A percentile compares a stretch with the other conserved stretches of the same genome.
phyloP scores from a whole-genome alignment of 2,888 invertebrate species.

The Hypomecis punctinalis region DNA sequence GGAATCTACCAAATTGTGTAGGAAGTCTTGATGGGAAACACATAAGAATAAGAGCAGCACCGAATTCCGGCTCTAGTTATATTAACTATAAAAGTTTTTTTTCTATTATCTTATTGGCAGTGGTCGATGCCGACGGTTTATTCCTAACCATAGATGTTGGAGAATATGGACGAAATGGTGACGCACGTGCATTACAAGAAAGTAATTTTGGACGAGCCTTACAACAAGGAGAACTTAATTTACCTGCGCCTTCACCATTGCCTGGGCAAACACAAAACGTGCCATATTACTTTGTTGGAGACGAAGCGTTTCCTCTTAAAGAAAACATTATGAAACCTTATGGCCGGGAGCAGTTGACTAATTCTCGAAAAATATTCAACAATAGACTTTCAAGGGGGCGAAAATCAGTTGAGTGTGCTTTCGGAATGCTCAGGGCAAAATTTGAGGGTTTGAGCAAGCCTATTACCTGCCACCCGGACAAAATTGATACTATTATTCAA shows the following conservation, averaged over 20 bases:
- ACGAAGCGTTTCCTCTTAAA: slow-evolving; percentile 15
- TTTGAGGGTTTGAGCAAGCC: slow-evolving; percentile 30
- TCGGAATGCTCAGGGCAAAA: slow-evolving; percentile 18
- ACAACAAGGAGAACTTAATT: slow-evolving; percentile 21
- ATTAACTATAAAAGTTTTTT: slow-evolving; percentile 44
- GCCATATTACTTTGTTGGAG: slow-evolving; percentile 16
- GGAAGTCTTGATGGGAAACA: slow-evolving; percentile 45
- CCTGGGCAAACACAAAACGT: slow-evolving; percentile 25
- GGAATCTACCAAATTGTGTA: slow-evolving; percentile 46
- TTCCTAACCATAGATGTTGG: slow-evolving; percentile 43
- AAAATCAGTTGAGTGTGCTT: slow-evolving; percentile 4
- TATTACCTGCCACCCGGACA: slow-evolving; percentile 4
- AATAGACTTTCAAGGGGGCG: slow-evolving; percentile 2
- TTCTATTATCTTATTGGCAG: slow-evolving; percentile 40
- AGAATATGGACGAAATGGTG: slow-evolving; percentile 18
- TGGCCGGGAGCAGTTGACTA: slow-evolving; percentile 2
- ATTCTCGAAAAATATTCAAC: slow-evolving; percentile 6
- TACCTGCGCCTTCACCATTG: slow-evolving; percentile 10
- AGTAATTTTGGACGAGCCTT: slow-evolving; percentile 37
- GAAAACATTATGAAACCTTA: slow-evolving; percentile 12
- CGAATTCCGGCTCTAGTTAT: slow-evolving; percentile 39
- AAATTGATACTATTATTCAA: slow-evolving; percentile 11
- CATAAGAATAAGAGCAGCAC: slow-evolving; percentile 39
- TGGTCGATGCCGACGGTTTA: slow-evolving; percentile 44
- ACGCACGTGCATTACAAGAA: slow-evolving; percentile 22